phyloP scores from a whole-genome alignment of 2,113 vertebrate species.

The Daboia siamensis region DNA sequence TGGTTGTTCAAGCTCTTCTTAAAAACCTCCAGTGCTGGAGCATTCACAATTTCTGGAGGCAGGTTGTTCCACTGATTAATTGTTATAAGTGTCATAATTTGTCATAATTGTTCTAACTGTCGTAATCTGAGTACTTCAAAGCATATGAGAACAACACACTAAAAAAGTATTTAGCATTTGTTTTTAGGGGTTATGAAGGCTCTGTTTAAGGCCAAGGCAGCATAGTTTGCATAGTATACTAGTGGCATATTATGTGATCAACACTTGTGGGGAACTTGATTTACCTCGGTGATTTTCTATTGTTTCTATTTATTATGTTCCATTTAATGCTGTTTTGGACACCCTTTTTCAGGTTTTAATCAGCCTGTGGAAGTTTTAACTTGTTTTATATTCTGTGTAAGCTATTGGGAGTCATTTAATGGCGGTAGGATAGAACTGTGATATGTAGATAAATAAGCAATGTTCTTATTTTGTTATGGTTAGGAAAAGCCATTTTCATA shows the following conservation, averaged over 20 bases:
- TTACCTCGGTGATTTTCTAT: not conserved
- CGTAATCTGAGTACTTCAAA: not conserved
- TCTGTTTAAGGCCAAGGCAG: not conserved
- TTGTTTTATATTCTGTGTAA: not conserved
- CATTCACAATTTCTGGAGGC: no score
- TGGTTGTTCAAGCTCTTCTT: no score
- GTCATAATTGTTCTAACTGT: no score
- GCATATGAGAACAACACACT: not conserved
- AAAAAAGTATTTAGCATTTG: not conserved
- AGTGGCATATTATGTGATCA: not conserved
- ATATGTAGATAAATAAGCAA: not conserved
- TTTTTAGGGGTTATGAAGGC: not conserved
- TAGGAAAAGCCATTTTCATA: not conserved
- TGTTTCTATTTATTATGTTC: not conserved
- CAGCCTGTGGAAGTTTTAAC: not conserved
- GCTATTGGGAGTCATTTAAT: not conserved
- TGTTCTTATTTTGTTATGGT: not conserved
- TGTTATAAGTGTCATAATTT: no score
- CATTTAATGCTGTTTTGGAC: not conserved
- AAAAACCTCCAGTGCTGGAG: no score
- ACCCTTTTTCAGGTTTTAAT: not conserved
- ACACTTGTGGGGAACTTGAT: not conserved
- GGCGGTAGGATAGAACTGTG: not conserved
- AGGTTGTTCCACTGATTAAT: no score
- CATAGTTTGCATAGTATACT: not conserved